Evolutionary conservation across 64 coral and sea anemone genomes (phyloP), one percentile per base, ranked within the genome.

Genomic region (Anthopleura sola): DNA sequence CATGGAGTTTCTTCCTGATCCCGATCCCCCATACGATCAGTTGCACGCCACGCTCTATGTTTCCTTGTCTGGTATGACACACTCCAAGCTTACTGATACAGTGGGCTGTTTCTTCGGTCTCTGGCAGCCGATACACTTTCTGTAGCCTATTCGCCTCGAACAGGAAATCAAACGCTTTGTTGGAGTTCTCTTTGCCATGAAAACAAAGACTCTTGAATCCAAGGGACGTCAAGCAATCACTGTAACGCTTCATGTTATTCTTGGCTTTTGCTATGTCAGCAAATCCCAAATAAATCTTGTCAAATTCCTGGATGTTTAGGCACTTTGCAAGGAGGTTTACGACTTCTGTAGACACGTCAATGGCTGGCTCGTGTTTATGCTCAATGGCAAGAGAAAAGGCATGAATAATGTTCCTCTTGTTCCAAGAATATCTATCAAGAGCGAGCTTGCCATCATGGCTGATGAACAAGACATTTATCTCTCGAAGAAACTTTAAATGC

Each of bases 251-350:
- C 29, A 83, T 75, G 53, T 95, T 84, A 21, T 34, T 0, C 37
- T 85, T 38, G 12, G 5, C 29, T 9, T 12, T 9, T 82, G 89
- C 89, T 17, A 37, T 75, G 11, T 40, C 6, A 34, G 40, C 66
- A 68, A 92, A 85, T 39, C 49, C 39, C 11, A 37, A 18, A 83
- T 95, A 95, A 8, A 89, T 36, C 19, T 75, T 33, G 24, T 60
- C 56, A 37, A 95, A 95, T 68, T 95, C 93, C 83, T 89, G 48
- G 21, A 75, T 88, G 33, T 75, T 75, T 23, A 95, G 20, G 60
- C 87, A 85, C 68, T 95, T 95, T 23, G 93, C 93, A n/a, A 95
- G 86, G 24, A 92, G 90, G 76, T 89, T 85, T 7, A 95, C 86
- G 46, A 85, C 86, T 62, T 95, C 83, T 66, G 90, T 95, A 12